Evolutionary conservation across 2,797 vertebrate species (phyloP), one percentile per base, ranked within the genome.

Genomic region (Loris lydekkerianus): DNA sequence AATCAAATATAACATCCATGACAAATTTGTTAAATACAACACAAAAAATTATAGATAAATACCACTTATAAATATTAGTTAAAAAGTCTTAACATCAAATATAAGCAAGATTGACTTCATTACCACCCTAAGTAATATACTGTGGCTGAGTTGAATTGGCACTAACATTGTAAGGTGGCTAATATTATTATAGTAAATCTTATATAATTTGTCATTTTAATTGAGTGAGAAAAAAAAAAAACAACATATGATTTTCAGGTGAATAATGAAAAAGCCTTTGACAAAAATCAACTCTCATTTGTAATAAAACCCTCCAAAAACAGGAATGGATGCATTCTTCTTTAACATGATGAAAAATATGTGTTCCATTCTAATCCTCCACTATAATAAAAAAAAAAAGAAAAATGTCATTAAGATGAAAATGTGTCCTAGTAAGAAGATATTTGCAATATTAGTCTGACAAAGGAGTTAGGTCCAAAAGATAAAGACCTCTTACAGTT

Each of bases 371-470:
- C 21, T 60, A 81, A 76, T 61, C 27, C 49, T 70, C 6, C 10
- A 63, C 9, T 89, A 18, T 40, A 80, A 17, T 61, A 25, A 67
- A 53, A 93, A 86, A 15, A 53, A 86, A 15, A 53, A 87, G 34
- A 83, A 90, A 86, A 96, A 65, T 78, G 6, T 7, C n/a, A 60
- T 93, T 43, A 91, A 90, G 58, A 82, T 95, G 27, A 70, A 76
- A 89, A 72, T 46, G 2, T 15, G 17, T 72, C 23, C 58, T 23
- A 40, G 37, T 56, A 21, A 83, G 6, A 83, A 88, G 88, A 37
- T 89, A 58, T 92, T 72, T 84, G n/a, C 15, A 29, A 40, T 7
- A 46, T 29, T 11, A 40, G 4, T 31, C n/a, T 93, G 56, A 72
- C 10, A 83, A 94, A 29, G 75, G 23, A 27, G 17, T 43, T 58